Evolutionary conservation across 2,797 vertebrate species (phyloP).

Genomic region (Melanotaenia boesemani): DNA sequence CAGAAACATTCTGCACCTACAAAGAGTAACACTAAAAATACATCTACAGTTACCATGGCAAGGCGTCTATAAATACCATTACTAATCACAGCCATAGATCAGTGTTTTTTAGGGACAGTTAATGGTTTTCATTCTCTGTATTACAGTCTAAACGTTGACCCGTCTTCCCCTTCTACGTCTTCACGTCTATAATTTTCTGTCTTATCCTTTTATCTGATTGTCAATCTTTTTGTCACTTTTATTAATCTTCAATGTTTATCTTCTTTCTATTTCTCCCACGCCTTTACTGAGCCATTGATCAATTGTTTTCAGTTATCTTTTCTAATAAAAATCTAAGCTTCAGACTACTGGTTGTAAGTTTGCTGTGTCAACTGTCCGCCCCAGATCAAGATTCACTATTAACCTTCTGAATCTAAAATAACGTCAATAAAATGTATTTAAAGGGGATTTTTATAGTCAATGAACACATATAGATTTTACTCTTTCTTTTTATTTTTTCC

Average conservation of each 20-base stretch:
- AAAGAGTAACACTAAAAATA: constrained; percentile 79
- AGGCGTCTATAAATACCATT: constrained; percentile 77
- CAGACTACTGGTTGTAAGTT: too few species aligned
- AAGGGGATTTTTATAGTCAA: background rate
- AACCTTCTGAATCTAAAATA: background rate
- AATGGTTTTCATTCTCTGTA: constrained; percentile 19
- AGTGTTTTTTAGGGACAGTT: constrained; percentile 38
- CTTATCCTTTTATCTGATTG: constrained; percentile 12
- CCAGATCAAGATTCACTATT: background rate
- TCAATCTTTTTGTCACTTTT: background rate
- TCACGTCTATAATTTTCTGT: constrained; percentile 12
- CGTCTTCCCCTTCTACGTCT: background rate
- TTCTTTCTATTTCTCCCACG: background rate
- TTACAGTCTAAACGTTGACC: background rate
- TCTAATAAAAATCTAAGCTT: background rate
- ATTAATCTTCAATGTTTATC: background rate
- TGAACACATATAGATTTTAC: background rate
- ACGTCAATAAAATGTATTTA: background rate
- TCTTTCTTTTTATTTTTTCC: background rate
- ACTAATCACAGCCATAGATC: constrained; percentile 69
- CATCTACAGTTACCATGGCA: constrained; percentile 78
- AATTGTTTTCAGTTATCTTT: background rate
- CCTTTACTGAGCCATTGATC: background rate
- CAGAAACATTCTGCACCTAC: constrained; percentile 45
- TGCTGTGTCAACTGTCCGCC: too few species aligned